Conservation (phyloP, 1,140 invertebrate species). For the Formica selysi region DNA sequence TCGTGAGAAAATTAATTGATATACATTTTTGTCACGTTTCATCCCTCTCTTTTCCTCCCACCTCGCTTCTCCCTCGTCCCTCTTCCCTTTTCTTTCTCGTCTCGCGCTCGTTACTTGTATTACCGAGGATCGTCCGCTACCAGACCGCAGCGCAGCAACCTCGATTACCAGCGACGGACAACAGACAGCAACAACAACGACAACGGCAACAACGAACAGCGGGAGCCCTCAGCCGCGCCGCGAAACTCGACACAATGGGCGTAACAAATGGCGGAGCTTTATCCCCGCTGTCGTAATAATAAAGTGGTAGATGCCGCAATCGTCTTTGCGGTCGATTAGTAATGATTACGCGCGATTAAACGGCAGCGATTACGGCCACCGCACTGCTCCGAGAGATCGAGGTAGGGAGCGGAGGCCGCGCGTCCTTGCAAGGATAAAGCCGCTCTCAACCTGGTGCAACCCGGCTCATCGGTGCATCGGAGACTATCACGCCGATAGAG, state of each 20-base stretch:
- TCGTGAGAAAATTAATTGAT: constrained; percentile 77
- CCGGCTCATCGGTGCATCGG: constrained; percentile 48
- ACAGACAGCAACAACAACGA: constrained; percentile 41
- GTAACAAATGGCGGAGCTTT: constrained; percentile 76
- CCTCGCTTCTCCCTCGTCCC: neutral
- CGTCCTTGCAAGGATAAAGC: constrained; percentile 85
- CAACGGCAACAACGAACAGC: constrained; percentile 58
- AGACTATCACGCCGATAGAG: constrained; percentile 40
- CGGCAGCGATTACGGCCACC: constrained; percentile 79
- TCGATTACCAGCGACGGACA: constrained; percentile 47
- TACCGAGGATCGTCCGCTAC: constrained; percentile 40
- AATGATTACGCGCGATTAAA: constrained; percentile 84
- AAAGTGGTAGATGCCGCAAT: constrained; percentile 80
- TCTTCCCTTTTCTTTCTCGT: neutral
- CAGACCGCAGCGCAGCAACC: constrained; percentile 47
- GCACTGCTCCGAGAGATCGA: neutral
- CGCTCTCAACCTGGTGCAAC: constrained; percentile 37
- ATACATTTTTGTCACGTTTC: constrained; percentile 65
- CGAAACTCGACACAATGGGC: constrained; percentile 69
- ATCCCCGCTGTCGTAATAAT: constrained; percentile 79
- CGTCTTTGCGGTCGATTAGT: constrained; percentile 82
- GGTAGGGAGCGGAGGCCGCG: neutral
- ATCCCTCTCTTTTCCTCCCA: constrained; percentile 2
- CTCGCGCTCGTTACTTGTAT: constrained; percentile 39
- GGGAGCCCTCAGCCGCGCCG: constrained; percentile 16